Evolutionary conservation across 2,797 vertebrate genomes (phyloP), one percentile per base, ranked within the genome.

Genomic region (Fratercula arctica): DNA sequence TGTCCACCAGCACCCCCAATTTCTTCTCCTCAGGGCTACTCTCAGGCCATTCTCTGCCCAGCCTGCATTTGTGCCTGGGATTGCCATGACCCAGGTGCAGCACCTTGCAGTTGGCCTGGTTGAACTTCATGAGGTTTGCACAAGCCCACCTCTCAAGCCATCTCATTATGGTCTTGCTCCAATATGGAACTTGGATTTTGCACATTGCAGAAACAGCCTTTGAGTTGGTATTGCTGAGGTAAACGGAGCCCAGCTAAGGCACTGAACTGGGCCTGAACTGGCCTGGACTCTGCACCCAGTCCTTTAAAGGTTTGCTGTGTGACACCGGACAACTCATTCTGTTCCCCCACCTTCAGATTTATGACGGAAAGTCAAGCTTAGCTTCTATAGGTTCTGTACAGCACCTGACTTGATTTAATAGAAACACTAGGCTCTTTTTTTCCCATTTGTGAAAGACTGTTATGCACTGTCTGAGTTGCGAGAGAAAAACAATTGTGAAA

Each of bases 271-370:
- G 54, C 17, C 31, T 73, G 67, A 68, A 17, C 54, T 46, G 78
- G n/a, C 20, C 73, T 75, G 53, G 43, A 19, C 28, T 78, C 35
- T 39, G 12, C 23, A 51, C 13, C 14, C 28, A 13, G n/a, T 20
- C 46, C 51, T 64, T 72, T 29, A 26, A 48, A 74, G 43, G 15
- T 7, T n/a, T 29, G 1, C 37, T 81, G n/a, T 0, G 1, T n/a
- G n/a, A 50, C 0, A 0, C 35, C 12, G 8, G 25, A 16, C 29
- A 13, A 16, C 35, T 67, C 24, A 33, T 59, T 76, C 43, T 37
- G 15, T 82, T 43, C 33, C 12, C 8, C 2, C 11, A 3, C 29
- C 41, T 41, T 69, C 43, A 73, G 29, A 39, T 82, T 79, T 56
- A 41, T 0, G 0, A 33, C 60, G 41, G 64, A 31, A 81, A 64